Evolutionary conservation across 2,113 vertebrate genomes (phyloP).

Genomic region (Colaptes auratus): DNA sequence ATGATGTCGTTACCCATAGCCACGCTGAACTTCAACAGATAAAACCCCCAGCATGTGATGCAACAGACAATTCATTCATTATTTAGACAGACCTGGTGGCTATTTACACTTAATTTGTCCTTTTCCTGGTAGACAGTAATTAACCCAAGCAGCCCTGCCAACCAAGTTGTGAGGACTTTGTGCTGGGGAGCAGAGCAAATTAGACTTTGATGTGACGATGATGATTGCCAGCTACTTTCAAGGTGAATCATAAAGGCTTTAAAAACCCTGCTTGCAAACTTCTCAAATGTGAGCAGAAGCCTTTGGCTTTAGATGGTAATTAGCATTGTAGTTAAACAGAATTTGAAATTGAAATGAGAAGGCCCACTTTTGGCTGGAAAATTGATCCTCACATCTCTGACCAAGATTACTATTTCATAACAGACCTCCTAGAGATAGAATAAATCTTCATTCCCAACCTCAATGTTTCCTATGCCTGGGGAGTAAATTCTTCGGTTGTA

Average conservation of each 20-base stretch:
- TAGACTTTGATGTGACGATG: background rate
- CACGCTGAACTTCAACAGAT: background rate
- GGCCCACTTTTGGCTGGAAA: background rate
- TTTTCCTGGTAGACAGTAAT: conserved; percentile 38
- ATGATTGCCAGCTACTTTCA: conserved; percentile 46
- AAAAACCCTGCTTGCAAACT: background rate
- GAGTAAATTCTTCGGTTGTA: background rate
- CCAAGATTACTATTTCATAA: background rate
- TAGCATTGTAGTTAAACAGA: background rate
- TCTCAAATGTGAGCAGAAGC: conserved; percentile 16
- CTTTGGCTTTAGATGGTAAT: conserved; percentile 41
- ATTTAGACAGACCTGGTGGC: background rate
- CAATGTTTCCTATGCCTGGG: background rate
- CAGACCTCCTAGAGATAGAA: background rate
- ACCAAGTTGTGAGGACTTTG: background rate
- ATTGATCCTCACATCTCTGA: background rate
- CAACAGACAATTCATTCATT: background rate
- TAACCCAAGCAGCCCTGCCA: conserved; percentile 31
- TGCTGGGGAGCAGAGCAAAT: conserved; percentile 26
- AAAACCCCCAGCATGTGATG: background rate
- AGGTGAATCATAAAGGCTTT: conserved; percentile 39
- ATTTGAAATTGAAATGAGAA: conserved; percentile 21
- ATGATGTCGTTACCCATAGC: background rate
- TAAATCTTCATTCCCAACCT: background rate
- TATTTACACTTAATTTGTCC: conserved; percentile 36